Evolutionary conservation across 1,140 invertebrate species (phyloP), one percentile per base, ranked within the genome.

Genomic region (Protaetia brevitarsis): DNA sequence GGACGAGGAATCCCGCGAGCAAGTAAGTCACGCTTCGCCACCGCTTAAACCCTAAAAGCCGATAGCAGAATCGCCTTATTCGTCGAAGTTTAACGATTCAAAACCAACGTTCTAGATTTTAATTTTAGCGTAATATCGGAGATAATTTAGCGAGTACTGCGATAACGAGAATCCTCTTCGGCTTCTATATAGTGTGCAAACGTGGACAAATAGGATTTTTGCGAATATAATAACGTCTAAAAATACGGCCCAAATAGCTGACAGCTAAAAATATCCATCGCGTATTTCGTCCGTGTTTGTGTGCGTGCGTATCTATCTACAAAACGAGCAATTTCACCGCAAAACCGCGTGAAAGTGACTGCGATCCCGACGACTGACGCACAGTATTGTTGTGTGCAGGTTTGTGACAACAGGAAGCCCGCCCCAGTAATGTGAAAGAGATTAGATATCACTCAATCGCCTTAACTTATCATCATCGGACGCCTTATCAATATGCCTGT

Each of bases 401-500:
- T 11, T 34, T 34, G 13, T n/a, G 3, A 37, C 7, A 34, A 34
- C n/a, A 10, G 34, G 4, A 37, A 37, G 34, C 16, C 11, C n/a
- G 16, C 34, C 30, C 30, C 11, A 31, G 11, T 31, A 31, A 5
- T 6, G 5, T 31, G 11, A 0, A 37, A 11, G 3, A 37, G 34
- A 37, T 37, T 37, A 37, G 34, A 37, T 37, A 37, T 6, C 10
- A 37, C 16, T 16, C 3, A 37, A 37, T 37, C 10, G 16, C n/a
- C 34, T n/a, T n/a, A 5, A 37, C 34, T 31, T 2, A 16, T 37
- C n/a, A 37, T 16, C 3, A 37, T 4, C 16, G 16, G 34, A 3
- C n/a, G 16, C 34, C 34, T 37, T 45, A 59, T 63, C 73, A 83
- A 74, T 71, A 85, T 85, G 84, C 83, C 84, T 63, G 83, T 84